Base-by-base conservation (phyloP, 2,797 vertebrate genomes). In the Bryconaethiops microstoma region DNA sequence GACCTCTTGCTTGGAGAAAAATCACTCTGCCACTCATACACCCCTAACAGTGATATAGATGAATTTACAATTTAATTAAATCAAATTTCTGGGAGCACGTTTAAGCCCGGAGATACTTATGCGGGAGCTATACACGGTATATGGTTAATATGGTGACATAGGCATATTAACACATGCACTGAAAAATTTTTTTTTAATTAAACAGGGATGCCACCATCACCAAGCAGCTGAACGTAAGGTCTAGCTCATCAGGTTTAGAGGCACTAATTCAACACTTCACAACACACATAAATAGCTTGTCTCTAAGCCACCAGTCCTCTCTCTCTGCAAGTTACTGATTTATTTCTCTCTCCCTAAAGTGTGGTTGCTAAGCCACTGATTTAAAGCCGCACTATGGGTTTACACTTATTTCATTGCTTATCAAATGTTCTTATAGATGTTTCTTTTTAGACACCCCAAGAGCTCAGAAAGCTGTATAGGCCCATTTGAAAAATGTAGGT, bases 191-290 rank as follows among this genome's bases (percentile, higher is more conserved):
- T n/a, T n/a, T n/a, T n/a, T n/a, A 52, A 52, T 1, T 13, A 23
- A 55, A 73, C 62, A 77, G 45, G 60, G 52, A 73, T 16, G 65
- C 29, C 63, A 25, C 62, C 29, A 64, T 19, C 71, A 73, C 60
- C 35, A 52, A 54, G 79, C 16, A 5, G 9, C 42, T 62, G 23
- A 48, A 59, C 16, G 48, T 23, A 76, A 42, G 25, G 59, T 64
- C 25, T 48, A 78, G 65, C 64, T 29, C 55, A 69, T 83, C 72
- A 63, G 45, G 71, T 68, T 50, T 78, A 50, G 77, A 74, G 45
- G 74, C 42, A 70, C 52, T 78, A 45, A 74, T 78, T 78, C 71
- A 70, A 81, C 75, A 81, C 70, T 80, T 25, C 39, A 74, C 54
- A 69, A 48, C 57, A n/a, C 70, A 81, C 48, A 65, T 40, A 65